Base-by-base conservation (phyloP, 92 coral and sea anemone species). In the Meandrina meandrites region DNA sequence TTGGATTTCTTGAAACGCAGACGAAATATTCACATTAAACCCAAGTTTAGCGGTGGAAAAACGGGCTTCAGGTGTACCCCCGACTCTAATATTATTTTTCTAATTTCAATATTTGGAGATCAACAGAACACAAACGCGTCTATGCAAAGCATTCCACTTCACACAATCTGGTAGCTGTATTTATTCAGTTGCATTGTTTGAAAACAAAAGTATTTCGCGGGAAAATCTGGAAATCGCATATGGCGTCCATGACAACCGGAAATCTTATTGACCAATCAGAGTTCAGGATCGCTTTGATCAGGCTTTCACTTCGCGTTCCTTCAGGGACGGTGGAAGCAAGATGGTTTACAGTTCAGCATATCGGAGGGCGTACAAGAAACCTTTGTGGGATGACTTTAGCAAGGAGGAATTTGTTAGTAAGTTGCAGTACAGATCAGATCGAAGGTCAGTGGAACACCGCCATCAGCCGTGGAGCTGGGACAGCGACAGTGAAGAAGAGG, bases 381-480 rank as follows among this genome's bases (percentile, higher is more conserved):
- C 99, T 40, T 80, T 79, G 34, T 97, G 99, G 99, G 99, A 97
- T 86, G 94, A 95, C 28, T 95, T 87, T 78, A 89, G 94, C 32
- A 88, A 93, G 36, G 90, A 93, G 56, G 99, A 97, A 54, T 97
- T 90, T 80, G 80, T 90, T 54, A 79, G 92, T 40, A 97, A 93
- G 82, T 47, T 88, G 30, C 92, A 93, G 88, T 97, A 97, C 72
- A 93, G 99, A 30, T 82, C 90, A 84, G 98, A 96, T 74, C 94
- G 99, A 76, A 91, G 99, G 80, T 93, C 94, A 71, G 92, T 97
- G 19, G 99, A 97, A 68, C 99, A 97, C 60, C 92, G 89, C 78
- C 99, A 97, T 66, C 91, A 97, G 71, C 96, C 97, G 1, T 97
- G 97, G 97, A 77, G 82, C 30, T 97, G 99, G 99, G 97, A 95